A percentile compares a stretch with the other conserved stretches of the same genome.
These are phyloP conservation scores for Bungarus multicinctus DNA, from an alignment of 2,113 vertebrate genomes.

Conservation along the genomic window DNA sequence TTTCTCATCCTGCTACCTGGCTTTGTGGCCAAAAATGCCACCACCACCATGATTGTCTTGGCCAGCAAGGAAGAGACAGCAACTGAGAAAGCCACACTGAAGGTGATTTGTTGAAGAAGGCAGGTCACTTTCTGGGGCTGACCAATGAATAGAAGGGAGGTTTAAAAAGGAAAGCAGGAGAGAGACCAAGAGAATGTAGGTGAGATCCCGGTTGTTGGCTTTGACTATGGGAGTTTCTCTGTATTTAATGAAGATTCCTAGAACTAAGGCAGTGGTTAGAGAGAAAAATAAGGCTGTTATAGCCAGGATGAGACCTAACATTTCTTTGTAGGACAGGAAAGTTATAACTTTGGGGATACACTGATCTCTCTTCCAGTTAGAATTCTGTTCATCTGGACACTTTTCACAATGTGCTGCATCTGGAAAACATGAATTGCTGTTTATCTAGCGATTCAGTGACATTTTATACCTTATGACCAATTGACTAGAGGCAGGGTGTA, in stretches of 20 bases:
- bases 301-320: not conserved
- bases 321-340: not conserved
- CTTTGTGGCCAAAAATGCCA: not conserved
- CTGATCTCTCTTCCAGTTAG: not conserved
- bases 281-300: not conserved
- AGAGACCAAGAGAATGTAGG: not conserved
- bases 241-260: not conserved
- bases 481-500: not conserved
- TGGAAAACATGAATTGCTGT: not conserved
- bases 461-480: not conserved
- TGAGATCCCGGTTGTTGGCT: not conserved
- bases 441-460: not conserved
- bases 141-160: not conserved
- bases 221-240: not conserved
- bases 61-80: not conserved
- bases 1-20: not conserved
- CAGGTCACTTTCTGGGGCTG: not conserved
- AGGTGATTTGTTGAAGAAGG: not conserved
- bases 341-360: not conserved
- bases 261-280: not conserved
- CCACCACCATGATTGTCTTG: not conserved
- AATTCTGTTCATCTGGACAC: not conserved
- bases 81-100: not conserved
- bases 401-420: not conserved
- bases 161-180: not conserved